phyloP scores from a whole-genome alignment of 2,113 vertebrate genomes.

The Morone chrysops region DNA sequence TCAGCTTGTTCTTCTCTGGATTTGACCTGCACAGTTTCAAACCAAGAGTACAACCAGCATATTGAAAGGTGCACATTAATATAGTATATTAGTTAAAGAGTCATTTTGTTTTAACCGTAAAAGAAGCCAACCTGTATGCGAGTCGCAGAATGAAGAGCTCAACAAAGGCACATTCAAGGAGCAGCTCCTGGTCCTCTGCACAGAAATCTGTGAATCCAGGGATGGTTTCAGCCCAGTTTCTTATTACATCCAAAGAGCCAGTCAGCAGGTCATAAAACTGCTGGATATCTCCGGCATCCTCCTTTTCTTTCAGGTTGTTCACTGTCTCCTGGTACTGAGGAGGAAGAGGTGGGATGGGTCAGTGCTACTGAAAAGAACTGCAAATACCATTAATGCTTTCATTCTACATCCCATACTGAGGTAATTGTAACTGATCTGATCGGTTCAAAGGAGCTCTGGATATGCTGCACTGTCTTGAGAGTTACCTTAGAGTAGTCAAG shows the following conservation, averaged over 20 bases:
- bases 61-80: neutral
- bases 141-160: slow-evolving; percentile 94
- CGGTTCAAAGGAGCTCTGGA: neutral
- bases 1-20: slow-evolving; percentile 90
- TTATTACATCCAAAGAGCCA: slow-evolving; percentile 90
- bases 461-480: neutral
- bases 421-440: neutral
- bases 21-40: slow-evolving; percentile 86
- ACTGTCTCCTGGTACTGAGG: slow-evolving; percentile 89
- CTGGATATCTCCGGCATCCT: slow-evolving; percentile 89
- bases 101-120: neutral
- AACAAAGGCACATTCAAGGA: slow-evolving; percentile 93
- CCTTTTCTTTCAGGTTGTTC: slow-evolving; percentile 87
- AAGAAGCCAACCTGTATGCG: slow-evolving; percentile 88
- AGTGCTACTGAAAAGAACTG: neutral
- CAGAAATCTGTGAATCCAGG: slow-evolving; percentile 90
- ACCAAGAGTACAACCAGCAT: neutral
- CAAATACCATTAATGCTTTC: neutral
- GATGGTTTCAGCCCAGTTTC: slow-evolving; percentile 92
- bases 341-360: neutral
- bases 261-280: slow-evolving; percentile 94
- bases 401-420: neutral
- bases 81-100: neutral
- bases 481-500: slow-evolving; percentile 94
- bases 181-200: slow-evolving; percentile 90